These are phyloP conservation scores for Asteroscopus sphinx DNA, from an alignment of 2,888 invertebrate genomes.

Conservation along the genomic window DNA sequence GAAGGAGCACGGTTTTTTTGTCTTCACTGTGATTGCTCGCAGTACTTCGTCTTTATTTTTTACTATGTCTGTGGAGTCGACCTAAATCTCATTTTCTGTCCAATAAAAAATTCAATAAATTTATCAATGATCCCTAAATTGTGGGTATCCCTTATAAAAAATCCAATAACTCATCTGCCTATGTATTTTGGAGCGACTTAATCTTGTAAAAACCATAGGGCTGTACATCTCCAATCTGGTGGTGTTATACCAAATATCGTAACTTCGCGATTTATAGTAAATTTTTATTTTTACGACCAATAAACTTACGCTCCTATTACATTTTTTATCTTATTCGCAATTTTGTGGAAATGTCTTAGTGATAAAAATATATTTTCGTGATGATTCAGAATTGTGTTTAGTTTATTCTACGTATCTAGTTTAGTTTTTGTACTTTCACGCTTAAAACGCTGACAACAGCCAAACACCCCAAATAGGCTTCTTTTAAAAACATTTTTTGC, in stretches of 20 bases:
- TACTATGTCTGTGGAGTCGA: too few species aligned
- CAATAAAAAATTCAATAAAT: constrained; percentile 7
- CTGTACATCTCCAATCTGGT: constrained; percentile 11
- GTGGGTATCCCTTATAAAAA: constrained; percentile 6
- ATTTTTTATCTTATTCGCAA: constrained; percentile 13
- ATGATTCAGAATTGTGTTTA: too few species aligned
- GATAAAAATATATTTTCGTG: too few species aligned
- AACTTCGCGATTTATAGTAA: constrained; percentile 31
- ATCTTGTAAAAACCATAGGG: constrained; percentile 8
- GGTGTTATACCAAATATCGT: constrained; percentile 20
- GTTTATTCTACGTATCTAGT: too few species aligned
- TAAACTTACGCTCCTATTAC: constrained; percentile 39
- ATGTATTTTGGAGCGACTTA: not conserved
- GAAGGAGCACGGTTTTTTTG: too few species aligned
- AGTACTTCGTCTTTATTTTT: too few species aligned
- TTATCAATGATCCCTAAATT: constrained; percentile 1
- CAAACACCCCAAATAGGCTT: too few species aligned
- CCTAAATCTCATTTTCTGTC: constrained; percentile 1
- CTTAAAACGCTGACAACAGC: too few species aligned
- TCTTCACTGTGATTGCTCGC: too few species aligned
- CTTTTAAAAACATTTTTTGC: too few species aligned
- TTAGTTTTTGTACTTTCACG: too few species aligned
- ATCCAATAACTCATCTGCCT: constrained; percentile 23
- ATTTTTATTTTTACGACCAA: constrained; percentile 44
- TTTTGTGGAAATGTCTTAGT: too few species aligned